Evolutionary conservation across 2,113 vertebrate species (phyloP).

Genomic region (Oceanites oceanicus): DNA sequence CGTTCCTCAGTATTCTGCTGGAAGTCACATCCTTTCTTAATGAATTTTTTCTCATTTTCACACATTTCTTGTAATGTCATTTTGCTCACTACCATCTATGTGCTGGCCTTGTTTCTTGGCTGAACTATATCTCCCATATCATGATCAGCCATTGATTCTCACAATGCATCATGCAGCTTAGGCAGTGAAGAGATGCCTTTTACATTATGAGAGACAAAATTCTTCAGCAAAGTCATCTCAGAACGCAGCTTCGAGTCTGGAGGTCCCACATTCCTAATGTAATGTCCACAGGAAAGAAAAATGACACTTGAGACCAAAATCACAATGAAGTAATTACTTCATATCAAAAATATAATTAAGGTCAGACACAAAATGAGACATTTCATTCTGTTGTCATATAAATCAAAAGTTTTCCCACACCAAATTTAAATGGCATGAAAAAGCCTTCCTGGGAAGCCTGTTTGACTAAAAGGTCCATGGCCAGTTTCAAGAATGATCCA

Average conservation of each 20-base stretch:
- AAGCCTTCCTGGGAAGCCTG: background rate
- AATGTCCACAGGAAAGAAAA: background rate
- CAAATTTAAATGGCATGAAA: background rate
- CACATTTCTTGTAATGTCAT: background rate
- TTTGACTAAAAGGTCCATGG: background rate
- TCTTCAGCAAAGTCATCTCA: background rate
- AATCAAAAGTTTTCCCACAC: background rate
- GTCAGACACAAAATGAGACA: background rate
- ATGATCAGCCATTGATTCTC: background rate
- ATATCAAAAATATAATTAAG: background rate
- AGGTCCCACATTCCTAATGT: background rate
- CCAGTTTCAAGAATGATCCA: background rate
- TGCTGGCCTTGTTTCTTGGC: background rate
- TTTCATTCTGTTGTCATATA: background rate
- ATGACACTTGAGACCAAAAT: background rate
- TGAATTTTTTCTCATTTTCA: background rate
- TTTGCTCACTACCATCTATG: background rate
- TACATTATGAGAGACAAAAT: background rate
- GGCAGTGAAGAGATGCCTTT: background rate
- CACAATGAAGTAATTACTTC: background rate
- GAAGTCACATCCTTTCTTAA: rapidly evolving
- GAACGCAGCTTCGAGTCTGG: background rate
- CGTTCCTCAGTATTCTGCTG: rapidly evolving
- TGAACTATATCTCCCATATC: background rate
- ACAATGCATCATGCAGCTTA: background rate